phyloP scores from a whole-genome alignment of 2,888 invertebrate species.

The Eledona agricola region DNA sequence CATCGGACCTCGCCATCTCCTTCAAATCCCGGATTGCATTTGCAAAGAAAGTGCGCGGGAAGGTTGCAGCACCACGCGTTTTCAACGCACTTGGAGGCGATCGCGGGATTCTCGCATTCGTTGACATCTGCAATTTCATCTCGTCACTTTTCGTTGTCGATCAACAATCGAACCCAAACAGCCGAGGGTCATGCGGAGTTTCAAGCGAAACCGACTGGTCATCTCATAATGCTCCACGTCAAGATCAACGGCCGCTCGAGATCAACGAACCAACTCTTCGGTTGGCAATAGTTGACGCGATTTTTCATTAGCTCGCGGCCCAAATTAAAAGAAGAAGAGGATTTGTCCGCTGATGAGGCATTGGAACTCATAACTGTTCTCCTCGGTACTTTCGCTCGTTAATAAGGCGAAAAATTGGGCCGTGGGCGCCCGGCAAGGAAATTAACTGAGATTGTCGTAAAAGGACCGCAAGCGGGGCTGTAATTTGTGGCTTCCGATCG shows the following conservation, averaged over 20 bases:
- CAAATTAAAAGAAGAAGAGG: constrained; percentile 4
- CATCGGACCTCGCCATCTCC: constrained; percentile 92
- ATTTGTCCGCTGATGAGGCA: neutral
- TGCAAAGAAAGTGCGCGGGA: constrained; percentile 93
- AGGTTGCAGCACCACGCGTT: constrained; percentile 96
- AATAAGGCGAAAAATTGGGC: constrained; percentile 12
- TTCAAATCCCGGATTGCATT: constrained; percentile 89
- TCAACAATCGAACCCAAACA: constrained; percentile 3
- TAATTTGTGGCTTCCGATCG: constrained; percentile 31
- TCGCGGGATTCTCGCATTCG: constrained; percentile 89
- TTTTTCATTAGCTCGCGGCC: constrained; percentile 43
- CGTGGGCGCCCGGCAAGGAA: constrained; percentile 10
- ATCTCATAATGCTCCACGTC: constrained; percentile 36
- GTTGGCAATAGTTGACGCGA: constrained; percentile 45
- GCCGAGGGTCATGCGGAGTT: constrained; percentile 7
- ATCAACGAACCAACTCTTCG: constrained; percentile 53
- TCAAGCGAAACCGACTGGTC: constrained; percentile 25
- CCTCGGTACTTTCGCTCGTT: constrained; percentile 15
- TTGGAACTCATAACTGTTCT: no score
- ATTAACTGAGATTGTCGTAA: constrained; percentile 20
- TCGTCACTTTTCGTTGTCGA: no score
- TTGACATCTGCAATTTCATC: constrained; percentile 86
- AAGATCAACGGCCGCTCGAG: constrained; percentile 54
- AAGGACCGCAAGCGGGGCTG: constrained; percentile 17
- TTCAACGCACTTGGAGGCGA: constrained; percentile 85